A percentile compares a stretch with the other conserved stretches of the same genome.
These are phyloP conservation scores for Syngnathus scovelli DNA, from an alignment of 2,113 vertebrate species.

Conservation along the genomic window DNA sequence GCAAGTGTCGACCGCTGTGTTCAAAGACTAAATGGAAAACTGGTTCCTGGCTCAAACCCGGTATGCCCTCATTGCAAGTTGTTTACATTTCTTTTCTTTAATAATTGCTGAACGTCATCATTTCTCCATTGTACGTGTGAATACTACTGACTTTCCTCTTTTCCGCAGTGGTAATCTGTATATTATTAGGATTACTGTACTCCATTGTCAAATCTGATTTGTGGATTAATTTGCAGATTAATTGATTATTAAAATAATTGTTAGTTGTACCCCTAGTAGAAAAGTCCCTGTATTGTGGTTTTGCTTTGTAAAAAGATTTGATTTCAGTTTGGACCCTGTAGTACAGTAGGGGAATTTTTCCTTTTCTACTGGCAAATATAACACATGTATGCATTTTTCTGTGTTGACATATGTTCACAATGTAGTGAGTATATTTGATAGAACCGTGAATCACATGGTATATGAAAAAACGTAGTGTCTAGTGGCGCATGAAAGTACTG, in stretches of 20 bases:
- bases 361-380: neutral
- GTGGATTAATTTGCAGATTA: slow-evolving; percentile 43
- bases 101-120: slow-evolving; percentile 1
- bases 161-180: slow-evolving; percentile 6
- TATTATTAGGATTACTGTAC: neutral
- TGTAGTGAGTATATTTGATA: neutral
- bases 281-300: neutral
- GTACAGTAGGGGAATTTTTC: neutral
- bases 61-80: slow-evolving; percentile 56
- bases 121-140: slow-evolving; percentile 19
- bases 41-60: slow-evolving; percentile 77
- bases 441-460: neutral
- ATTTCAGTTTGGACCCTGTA: neutral
- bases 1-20: slow-evolving; percentile 76
- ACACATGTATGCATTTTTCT: neutral
- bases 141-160: slow-evolving; percentile 43
- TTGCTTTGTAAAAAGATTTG: neutral
- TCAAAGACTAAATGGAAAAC: slow-evolving; percentile 74
- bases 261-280: no score
- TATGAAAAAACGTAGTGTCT: neutral
- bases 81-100: neutral
- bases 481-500: slow-evolving; percentile 1
- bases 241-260: no score
- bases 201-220: slow-evolving; percentile 32
- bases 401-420: neutral